Evolutionary conservation across 2,113 vertebrate genomes (phyloP).

Genomic region (Piaya cayana): DNA sequence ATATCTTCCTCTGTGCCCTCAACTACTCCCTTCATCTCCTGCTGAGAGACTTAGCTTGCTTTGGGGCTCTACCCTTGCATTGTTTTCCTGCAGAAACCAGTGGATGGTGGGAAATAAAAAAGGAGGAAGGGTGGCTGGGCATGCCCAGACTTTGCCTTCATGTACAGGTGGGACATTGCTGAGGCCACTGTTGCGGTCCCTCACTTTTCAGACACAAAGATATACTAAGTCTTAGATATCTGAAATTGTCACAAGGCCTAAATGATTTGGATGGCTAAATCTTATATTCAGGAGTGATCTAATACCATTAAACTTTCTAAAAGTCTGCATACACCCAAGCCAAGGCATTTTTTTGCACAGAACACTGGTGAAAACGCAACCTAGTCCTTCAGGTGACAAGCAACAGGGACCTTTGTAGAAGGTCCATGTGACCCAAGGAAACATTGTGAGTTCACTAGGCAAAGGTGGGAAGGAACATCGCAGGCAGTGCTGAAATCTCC

Average conservation of each 20-base stretch:
- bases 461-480: rapidly evolving
- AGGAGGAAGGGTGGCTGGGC: neutral
- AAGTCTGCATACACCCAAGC: neutral
- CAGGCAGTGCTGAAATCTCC: neutral
- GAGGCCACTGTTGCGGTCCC: neutral
- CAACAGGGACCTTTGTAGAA: neutral
- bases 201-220: neutral
- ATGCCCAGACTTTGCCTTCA: neutral
- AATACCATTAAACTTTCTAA: neutral
- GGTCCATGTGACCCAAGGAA: neutral
- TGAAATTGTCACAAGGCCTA: neutral
- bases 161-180: neutral
- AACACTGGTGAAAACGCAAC: neutral
- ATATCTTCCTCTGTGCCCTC: neutral
- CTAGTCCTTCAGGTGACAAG: neutral
- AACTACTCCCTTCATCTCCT: neutral
- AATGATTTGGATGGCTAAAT: neutral
- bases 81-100: neutral
- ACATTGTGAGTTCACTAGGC: rapidly evolving
- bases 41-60: neutral
- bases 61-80: neutral
- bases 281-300: neutral
- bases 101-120: neutral
- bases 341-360: neutral
- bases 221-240: neutral